Evolutionary conservation across 2,888 invertebrate species (phyloP).

Genomic region (Oscheius myriophilus): DNA sequence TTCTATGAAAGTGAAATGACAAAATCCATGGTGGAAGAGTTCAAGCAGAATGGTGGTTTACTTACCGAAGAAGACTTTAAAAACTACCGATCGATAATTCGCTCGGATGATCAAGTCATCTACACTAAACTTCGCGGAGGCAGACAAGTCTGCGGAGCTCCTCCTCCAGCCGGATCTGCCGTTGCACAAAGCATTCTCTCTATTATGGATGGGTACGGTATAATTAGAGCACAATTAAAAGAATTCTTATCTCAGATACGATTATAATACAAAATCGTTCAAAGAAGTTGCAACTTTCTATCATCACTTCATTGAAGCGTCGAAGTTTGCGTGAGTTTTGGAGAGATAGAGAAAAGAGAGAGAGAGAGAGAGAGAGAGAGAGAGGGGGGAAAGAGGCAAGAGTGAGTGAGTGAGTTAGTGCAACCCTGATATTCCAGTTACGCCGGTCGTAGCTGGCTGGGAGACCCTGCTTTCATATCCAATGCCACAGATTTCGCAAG

Average conservation of each 20-base stretch:
- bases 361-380: neutral
- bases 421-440: too few species aligned
- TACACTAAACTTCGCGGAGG: conserved; percentile 69
- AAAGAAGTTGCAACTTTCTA: conserved; percentile 75
- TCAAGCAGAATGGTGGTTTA: conserved; percentile 61
- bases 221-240: neutral
- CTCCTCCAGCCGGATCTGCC: conserved; percentile 87
- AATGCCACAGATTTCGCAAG: conserved; percentile 62
- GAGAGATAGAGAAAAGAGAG: too few species aligned
- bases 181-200: conserved; percentile 85
- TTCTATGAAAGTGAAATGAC: conserved; percentile 63
- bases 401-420: too few species aligned
- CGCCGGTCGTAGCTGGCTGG: conserved; percentile 48
- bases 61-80: conserved; percentile 62
- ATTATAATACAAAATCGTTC: conserved; percentile 57
- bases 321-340: conserved; percentile 84
- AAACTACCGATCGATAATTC: conserved; percentile 59
- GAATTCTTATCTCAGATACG: too few species aligned
- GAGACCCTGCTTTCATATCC: conserved; percentile 79
- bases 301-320: conserved; percentile 87
- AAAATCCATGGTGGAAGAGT: conserved; percentile 58
- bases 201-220: conserved; percentile 76
- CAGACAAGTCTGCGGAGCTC: conserved; percentile 81
- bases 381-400: neutral
- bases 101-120: conserved; percentile 57